These are phyloP conservation scores for Junonia oenone DNA, from an alignment of 2,888 invertebrate genomes.

Conservation along the genomic window DNA sequence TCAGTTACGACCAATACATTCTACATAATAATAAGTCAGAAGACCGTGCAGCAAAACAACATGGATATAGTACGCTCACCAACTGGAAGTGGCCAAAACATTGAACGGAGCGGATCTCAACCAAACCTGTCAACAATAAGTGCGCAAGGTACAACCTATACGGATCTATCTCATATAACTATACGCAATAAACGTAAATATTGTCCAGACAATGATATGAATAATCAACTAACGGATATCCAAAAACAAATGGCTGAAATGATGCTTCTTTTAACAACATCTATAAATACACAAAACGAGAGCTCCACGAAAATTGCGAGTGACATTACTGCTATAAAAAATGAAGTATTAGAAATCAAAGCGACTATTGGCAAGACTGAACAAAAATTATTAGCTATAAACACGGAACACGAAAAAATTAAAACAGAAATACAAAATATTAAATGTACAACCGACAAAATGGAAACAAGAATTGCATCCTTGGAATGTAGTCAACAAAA, in stretches of 20 bases:
- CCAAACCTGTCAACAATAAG: conserved; percentile 3
- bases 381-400: conserved; percentile 11
- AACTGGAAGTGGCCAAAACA: conserved; percentile 10
- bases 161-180: background rate
- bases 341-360: conserved; percentile 10
- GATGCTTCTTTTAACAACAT: conserved; percentile 9
- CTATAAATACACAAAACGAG: conserved; percentile 14
- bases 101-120: conserved; percentile 9
- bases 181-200: conserved; percentile 13
- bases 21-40: background rate
- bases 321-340: conserved; percentile 17
- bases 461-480: conserved; percentile 8
- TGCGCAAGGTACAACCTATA: background rate
- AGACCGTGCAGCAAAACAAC: background rate
- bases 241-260: conserved; percentile 19
- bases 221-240: conserved; percentile 10
- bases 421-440: conserved; percentile 2
- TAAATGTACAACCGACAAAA: background rate
- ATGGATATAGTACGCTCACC: conserved; percentile 9
- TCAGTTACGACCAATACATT: background rate
- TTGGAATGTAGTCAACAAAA: too few relatives aligned
- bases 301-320: conserved; percentile 4
- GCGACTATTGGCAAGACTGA: conserved; percentile 2
- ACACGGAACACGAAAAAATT: conserved; percentile 11
- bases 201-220: background rate